Evolutionary conservation across 2,888 invertebrate genomes (phyloP).

Genomic region (Yponomeuta plumbellus): DNA sequence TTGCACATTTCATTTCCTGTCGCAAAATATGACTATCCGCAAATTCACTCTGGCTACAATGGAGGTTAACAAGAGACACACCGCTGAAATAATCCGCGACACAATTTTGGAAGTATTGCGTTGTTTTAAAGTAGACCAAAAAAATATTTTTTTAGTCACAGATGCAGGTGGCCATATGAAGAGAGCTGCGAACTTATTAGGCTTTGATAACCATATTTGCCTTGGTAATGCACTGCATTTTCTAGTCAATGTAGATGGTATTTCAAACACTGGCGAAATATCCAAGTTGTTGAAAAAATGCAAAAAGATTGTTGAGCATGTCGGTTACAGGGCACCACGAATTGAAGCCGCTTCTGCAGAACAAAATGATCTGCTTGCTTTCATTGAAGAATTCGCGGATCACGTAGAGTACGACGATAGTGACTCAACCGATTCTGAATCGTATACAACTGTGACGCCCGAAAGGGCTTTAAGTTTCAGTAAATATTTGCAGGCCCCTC

Average conservation of each 20-base stretch:
- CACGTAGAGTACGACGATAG: no score
- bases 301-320: conserved; percentile 5
- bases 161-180: conserved; percentile 13
- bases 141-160: conserved; percentile 8
- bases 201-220: conserved; percentile 5
- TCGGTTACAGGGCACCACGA: conserved; percentile 6
- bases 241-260: conserved; percentile 10
- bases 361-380: neutral
- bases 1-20: conserved; percentile 6
- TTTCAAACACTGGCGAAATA: neutral
- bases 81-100: neutral
- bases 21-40: neutral
- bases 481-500: no score
- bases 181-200: conserved; percentile 8
- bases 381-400: neutral
- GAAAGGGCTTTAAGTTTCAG: no score
- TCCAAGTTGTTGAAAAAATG: neutral
- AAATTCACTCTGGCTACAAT: conserved; percentile 10
- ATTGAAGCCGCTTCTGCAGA: conserved; percentile 11
- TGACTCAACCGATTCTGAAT: no score
- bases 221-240: conserved; percentile 9
- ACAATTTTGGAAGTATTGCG: neutral
- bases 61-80: neutral
- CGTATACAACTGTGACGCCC: no score
- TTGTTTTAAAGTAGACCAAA: conserved; percentile 1